Evolutionary conservation across 2,113 vertebrate species (phyloP), one percentile per base, ranked within the genome.

Genomic region (Tachysurus fulvidraco): DNA sequence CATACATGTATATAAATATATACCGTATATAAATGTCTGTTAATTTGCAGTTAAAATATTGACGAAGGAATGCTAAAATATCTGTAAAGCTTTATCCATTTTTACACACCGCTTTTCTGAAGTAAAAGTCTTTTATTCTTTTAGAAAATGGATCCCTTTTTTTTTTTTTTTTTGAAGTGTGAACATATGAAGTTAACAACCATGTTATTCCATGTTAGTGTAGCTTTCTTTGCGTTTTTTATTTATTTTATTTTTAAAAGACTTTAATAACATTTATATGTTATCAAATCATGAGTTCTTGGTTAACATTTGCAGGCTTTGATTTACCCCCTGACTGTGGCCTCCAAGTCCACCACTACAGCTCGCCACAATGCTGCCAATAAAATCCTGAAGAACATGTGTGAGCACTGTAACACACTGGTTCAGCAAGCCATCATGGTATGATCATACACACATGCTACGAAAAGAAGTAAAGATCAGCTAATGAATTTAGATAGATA

Each of bases 331-430:
- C 93, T 99, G 85, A 99, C 98, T 1, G 98, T 99, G 91, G 98
- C 98, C 25, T 99, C 98, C n/a, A 99, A 99, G 92, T 99, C 98
- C 1, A 99, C 98, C 0, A 99, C 98, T 28, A 99, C 97, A 0
- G 98, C 98, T 79, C 97, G 98, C 0, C 98, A 99, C 94, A 99
- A 98, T 0, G 98, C 98, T 23, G 98, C 98, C 50, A 99, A 99
- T 94, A 99, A 99, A 93, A 99, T 99, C 88, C 90, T 99, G 93
- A 99, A 99, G 93, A 99, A 99, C 93, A 99, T 99, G 98, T 99
- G 98, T 87, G 98, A 99, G 90, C 98, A 99, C 92, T 99, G 98
- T 87, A 99, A 99, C 95, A 97, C 97, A 0, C 94, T 99, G 90
- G 98, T 99, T 21, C 97, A 99, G 92, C 98, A 99, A 92, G 98